These are phyloP conservation scores for Falco cherrug DNA, from an alignment of 2,797 vertebrate species.

Conservation along the genomic window DNA sequence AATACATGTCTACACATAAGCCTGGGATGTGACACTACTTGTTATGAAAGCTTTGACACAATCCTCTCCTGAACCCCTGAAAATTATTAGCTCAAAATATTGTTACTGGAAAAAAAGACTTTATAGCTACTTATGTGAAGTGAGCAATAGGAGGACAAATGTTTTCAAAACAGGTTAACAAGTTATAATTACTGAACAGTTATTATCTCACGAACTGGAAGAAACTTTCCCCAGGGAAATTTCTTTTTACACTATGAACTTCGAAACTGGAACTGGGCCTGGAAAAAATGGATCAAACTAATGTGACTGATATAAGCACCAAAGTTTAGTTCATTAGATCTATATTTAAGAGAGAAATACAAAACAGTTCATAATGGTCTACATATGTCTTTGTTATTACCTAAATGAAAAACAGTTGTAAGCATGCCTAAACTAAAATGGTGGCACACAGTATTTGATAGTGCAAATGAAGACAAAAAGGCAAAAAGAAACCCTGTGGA, in stretches of 20 bases:
- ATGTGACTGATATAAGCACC: background rate
- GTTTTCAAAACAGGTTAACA: conserved; percentile 17
- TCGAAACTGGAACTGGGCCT: background rate
- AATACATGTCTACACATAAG: background rate
- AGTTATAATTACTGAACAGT: background rate
- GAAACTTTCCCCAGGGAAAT: background rate
- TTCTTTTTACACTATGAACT: background rate
- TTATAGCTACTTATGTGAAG: background rate
- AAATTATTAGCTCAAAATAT: conserved; percentile 26
- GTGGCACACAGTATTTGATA: background rate
- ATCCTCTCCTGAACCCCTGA: background rate
- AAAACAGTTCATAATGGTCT: background rate
- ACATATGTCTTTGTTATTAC: background rate
- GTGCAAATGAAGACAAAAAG: background rate
- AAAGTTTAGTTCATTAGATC: background rate
- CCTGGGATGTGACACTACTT: conserved; percentile 16
- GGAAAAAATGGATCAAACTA: background rate
- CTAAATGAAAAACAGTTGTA: background rate
- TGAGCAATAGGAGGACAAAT: conserved; percentile 3
- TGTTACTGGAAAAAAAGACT: background rate
- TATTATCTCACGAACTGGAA: background rate
- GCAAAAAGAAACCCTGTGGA: background rate
- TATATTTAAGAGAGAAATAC: background rate
- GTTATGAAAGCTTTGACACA: conserved; percentile 18
- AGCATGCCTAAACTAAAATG: background rate